These are phyloP conservation scores for Ornithorhynchus anatinus DNA, from an alignment of 2,113 vertebrate genomes.

Conservation along the genomic window DNA sequence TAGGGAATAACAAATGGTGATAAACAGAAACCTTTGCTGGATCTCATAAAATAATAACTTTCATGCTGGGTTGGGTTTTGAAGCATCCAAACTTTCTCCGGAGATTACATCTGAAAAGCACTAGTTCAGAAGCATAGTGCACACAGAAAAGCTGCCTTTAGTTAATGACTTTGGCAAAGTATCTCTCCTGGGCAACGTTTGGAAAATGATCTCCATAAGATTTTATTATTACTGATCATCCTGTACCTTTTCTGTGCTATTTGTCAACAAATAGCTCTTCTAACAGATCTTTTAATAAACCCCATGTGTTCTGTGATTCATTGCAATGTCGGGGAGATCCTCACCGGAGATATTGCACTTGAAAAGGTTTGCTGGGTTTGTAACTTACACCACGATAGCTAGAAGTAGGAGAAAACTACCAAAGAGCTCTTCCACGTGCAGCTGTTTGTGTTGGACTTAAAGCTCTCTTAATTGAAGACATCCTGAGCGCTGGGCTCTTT, in stretches of 20 bases:
- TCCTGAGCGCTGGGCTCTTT: not conserved
- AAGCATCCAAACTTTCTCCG: constrained; percentile 45
- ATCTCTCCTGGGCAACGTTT: constrained; percentile 19
- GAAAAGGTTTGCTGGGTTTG: constrained; percentile 30
- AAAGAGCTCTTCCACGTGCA: constrained; percentile 15
- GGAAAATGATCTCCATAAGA: constrained; percentile 15
- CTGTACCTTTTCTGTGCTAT: constrained; percentile 16
- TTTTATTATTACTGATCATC: constrained; percentile 40
- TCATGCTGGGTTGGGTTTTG: constrained; percentile 21
- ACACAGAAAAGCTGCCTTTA: not conserved
- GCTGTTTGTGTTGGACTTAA: constrained; percentile 8
- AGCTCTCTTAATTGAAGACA: not conserved
- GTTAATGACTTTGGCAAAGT: not conserved
- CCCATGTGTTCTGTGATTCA: constrained; percentile 6
- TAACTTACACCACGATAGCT: constrained; percentile 32
- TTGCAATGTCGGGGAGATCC: not conserved
- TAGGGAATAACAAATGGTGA: constrained; percentile 17
- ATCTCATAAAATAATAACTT: constrained; percentile 45
- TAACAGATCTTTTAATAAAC: constrained; percentile 31
- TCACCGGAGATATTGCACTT: constrained; percentile 27
- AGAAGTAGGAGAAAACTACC: constrained; percentile 11
- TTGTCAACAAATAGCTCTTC: constrained; percentile 47
- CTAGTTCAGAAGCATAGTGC: not conserved
- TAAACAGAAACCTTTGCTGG: constrained; percentile 27
- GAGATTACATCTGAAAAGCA: constrained; percentile 29